Evolutionary conservation across 2,113 vertebrate species (phyloP).

Genomic region (Pteruthius melanotis): DNA sequence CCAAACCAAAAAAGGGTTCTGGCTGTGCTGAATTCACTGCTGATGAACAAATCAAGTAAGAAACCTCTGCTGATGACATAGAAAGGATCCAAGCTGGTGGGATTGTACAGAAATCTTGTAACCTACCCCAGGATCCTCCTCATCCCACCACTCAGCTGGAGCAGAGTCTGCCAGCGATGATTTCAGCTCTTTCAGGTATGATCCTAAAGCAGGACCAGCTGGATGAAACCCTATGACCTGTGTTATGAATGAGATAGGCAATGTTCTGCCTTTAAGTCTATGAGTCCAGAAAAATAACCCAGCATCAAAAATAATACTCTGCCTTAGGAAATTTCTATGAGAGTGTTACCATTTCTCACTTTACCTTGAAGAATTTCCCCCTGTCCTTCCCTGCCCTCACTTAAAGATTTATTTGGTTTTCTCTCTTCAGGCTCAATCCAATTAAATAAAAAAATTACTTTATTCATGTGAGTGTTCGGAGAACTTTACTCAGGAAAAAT

Average conservation of each 20-base stretch:
- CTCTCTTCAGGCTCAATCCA: conserved; percentile 22
- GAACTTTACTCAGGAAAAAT: conserved; percentile 38
- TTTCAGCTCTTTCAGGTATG: neutral
- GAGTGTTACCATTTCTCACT: neutral
- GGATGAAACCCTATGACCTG: neutral
- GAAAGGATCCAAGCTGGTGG: neutral
- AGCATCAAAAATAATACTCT: neutral
- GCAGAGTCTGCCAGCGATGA: neutral
- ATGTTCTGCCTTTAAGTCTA: neutral
- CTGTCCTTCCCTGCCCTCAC: neutral
- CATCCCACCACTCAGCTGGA: neutral
- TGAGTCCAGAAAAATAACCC: neutral
- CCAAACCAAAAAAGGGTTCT: neutral
- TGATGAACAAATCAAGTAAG: neutral
- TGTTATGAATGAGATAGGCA: neutral
- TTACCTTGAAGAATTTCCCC: neutral
- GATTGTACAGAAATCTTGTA: neutral
- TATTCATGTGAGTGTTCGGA: conserved; percentile 7
- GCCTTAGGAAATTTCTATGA: neutral
- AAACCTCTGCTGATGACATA: neutral
- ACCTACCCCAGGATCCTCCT: neutral
- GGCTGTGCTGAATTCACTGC: neutral
- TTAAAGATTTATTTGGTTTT: conserved; percentile 36
- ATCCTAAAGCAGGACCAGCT: neutral
- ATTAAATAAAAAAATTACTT: conserved; percentile 48